Conservation (phyloP, 53 echinoderm and acorn worm species). For the Stichopus horrens region DNA sequence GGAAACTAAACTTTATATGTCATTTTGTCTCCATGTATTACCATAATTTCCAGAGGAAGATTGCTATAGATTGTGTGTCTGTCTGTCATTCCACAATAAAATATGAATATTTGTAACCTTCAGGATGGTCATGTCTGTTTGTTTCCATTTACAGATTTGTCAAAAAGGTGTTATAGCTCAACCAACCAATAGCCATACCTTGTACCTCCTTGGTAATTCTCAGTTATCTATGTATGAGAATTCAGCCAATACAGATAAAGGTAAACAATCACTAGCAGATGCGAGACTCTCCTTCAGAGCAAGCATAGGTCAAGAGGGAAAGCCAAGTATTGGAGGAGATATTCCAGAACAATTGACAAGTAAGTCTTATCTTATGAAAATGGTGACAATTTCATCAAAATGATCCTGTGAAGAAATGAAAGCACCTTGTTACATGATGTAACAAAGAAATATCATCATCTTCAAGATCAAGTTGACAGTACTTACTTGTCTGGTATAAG, state of each 20-base stretch:
- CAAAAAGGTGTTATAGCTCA: constrained; percentile 91
- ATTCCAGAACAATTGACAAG: constrained; percentile 72
- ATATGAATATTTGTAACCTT: background rate
- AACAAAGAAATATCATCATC: too few species aligned
- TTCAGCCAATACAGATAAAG: constrained; percentile 55
- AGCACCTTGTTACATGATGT: too few species aligned
- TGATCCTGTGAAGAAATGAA: too few species aligned
- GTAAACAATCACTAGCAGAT: constrained; percentile 64
- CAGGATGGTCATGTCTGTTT: background rate
- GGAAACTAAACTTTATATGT: background rate
- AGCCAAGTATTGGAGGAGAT: constrained; percentile 77
- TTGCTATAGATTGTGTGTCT: background rate
- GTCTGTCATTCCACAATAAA: background rate
- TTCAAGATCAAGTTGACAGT: too few species aligned
- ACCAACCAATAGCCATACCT: constrained; percentile 79
- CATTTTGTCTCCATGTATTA: background rate
- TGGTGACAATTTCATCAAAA: background rate
- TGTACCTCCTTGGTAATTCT: constrained; percentile 74
- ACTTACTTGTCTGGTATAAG: too few species aligned
- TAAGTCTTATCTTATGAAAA: constrained; percentile 27
- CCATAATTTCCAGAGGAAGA: background rate
- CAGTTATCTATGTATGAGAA: constrained; percentile 91
- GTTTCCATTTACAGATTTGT: constrained; percentile 54
- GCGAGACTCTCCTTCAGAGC: constrained; percentile 83
- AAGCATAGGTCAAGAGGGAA: constrained; percentile 88